Evolutionary conservation across 2,888 invertebrate genomes (phyloP).

Genomic region (Seira sanloemensis): DNA sequence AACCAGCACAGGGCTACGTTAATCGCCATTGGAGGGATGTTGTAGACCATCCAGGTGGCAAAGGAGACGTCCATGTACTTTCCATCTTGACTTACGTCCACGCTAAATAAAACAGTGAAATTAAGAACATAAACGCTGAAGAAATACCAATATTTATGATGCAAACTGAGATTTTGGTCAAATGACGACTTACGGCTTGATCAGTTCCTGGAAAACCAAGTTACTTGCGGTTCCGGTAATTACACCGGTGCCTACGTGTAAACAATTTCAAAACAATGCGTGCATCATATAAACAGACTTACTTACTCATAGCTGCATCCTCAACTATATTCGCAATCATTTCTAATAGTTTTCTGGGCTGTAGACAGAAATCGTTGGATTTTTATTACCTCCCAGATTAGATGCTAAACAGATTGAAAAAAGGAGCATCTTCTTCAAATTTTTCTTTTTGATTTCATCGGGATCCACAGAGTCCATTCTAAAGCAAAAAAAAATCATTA

Average conservation of each 20-base stretch:
- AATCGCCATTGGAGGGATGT: conserved; percentile 88
- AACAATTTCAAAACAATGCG: too few relatives aligned
- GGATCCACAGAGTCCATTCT: conserved; percentile 45
- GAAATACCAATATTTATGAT: too few relatives aligned
- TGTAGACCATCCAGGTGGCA: conserved; percentile 85
- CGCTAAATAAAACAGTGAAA: conserved; percentile 39
- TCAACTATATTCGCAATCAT: not conserved
- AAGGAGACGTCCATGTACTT: conserved; percentile 81
- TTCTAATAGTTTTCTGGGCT: not conserved
- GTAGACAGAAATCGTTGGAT: not conserved
- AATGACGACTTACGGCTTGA: conserved; percentile 45
- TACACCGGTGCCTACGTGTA: conserved; percentile 54
- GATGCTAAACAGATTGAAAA: conserved; percentile 62
- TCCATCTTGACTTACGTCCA: conserved; percentile 63
- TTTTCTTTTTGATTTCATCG: conserved; percentile 56
- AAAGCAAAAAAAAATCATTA: not conserved
- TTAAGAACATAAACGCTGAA: not conserved
- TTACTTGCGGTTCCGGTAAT: conserved; percentile 62
- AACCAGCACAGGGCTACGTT: conserved; percentile 87
- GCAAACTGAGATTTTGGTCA: not conserved
- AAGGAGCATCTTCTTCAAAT: conserved; percentile 65
- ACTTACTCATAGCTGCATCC: not conserved
- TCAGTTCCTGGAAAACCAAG: conserved; percentile 54
- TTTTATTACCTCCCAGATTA: conserved; percentile 55
- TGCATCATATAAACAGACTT: too few relatives aligned